phyloP scores from a whole-genome alignment of 2,797 vertebrate genomes.

The Channallabes apus region DNA sequence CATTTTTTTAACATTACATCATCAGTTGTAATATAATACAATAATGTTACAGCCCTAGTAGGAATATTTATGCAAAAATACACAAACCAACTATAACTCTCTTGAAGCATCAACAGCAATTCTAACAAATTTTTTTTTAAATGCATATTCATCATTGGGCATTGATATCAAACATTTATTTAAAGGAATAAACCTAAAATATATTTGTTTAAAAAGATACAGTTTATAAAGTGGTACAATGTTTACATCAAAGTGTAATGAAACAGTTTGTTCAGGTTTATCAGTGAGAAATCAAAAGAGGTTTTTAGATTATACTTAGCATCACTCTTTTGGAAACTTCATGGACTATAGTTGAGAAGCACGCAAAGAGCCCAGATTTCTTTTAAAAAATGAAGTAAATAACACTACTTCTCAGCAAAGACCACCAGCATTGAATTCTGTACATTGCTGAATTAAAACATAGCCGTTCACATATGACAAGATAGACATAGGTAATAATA shows the following conservation, averaged over 20 bases:
- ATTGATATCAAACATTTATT: neutral
- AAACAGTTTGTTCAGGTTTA: neutral
- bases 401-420: neutral
- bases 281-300: neutral
- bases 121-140: constrained; percentile 8
- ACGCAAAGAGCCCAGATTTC: neutral
- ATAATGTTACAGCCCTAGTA: neutral
- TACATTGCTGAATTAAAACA: too few species aligned
- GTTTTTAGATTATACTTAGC: neutral
- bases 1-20: neutral
- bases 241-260: neutral
- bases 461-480: neutral
- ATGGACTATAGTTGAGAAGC: neutral
- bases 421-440: neutral
- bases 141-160: neutral
- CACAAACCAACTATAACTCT: neutral
- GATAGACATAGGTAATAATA: neutral
- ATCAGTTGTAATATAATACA: neutral
- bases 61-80: neutral
- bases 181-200: neutral
- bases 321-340: neutral
- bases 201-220: neutral
- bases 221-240: neutral
- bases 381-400: neutral
- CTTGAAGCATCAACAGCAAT: neutral